Base-by-base conservation (phyloP, 2,113 vertebrate genomes). In the Macquaria ambigua region DNA sequence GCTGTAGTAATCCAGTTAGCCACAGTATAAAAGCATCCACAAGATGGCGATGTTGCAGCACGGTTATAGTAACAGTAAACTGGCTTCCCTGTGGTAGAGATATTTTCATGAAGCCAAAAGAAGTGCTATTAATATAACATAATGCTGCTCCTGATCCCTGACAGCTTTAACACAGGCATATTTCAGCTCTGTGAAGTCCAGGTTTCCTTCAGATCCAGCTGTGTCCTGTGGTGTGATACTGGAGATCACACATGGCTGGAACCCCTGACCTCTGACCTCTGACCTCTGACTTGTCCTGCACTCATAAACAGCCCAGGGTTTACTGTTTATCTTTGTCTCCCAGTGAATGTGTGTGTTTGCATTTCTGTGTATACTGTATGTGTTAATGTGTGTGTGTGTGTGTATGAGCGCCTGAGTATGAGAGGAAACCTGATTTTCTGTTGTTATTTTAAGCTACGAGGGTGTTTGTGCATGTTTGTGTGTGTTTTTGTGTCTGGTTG, bases 251-350 rank as follows among this genome's bases (percentile, higher is more conserved):
- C 88, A 78, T 81, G 77, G 83, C 84, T 68, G 69, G 74, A 71
- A 62, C 34, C 25, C 31, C 20, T 67, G 83, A 91, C 82, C 90
- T 87, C 48, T 89, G 80, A 91, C 82, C 90, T 87, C 48, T 89
- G 80, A 88, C 81, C 90, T 72, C 46, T 69, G 82, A 23, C 66
- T 61, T 46, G 62, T 76, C 61, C 70, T 67, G 52, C 18, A 62
- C 55, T 77, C 83, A 73, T 52, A 68, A 78, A 87, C 83, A 80
- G 73, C 78, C 70, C 25, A 21, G 66, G 67, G 83, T 82, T 50
- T 62, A 56, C 69, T 82, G 53, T 83, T 53, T 50, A 48, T 55
- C 56, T 68, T 70, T 46, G 55, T 73, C 56, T 83, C 25, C 46
- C n/a, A 67, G 63, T 74, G 46, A 55, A 62, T 69, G 28, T 62